Conservation (phyloP, 1,140 invertebrate genomes). For the Heliothis subflexa region DNA sequence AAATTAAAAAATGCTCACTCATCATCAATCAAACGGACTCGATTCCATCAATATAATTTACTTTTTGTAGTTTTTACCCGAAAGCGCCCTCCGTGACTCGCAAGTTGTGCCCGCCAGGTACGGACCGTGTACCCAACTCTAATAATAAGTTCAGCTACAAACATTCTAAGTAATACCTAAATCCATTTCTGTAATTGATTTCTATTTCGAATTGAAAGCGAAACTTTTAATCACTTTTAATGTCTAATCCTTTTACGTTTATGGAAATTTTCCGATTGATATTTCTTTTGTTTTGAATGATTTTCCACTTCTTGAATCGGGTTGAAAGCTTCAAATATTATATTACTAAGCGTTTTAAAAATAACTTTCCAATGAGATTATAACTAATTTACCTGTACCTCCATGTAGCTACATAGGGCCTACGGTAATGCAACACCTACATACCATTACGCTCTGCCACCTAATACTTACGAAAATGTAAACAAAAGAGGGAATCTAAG, state of each 20-base stretch:
- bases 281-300: conserved; percentile 19
- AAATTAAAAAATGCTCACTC: conserved; percentile 85
- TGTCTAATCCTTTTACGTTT: conserved; percentile 44
- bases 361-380: too few species aligned
- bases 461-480: not conserved
- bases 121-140: conserved; percentile 52
- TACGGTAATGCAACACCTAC: too few species aligned
- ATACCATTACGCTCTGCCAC: not conserved
- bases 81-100: conserved; percentile 82
- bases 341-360: too few species aligned
- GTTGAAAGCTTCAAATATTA: not conserved
- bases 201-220: conserved; percentile 48
- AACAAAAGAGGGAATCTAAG: conserved; percentile 14
- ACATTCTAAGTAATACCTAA: conserved; percentile 48
- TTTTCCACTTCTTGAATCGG: not conserved
- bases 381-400: too few species aligned
- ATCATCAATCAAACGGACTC: conserved; percentile 85
- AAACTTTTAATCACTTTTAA: conserved; percentile 43
- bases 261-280: conserved; percentile 24
- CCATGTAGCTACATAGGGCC: too few species aligned
- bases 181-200: conserved; percentile 56
- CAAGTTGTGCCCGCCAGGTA: conserved; percentile 75
- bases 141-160: conserved; percentile 47
- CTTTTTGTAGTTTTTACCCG: conserved; percentile 84
- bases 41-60: conserved; percentile 86